These are phyloP conservation scores for Thecophora atra DNA, from an alignment of 2,888 invertebrate genomes.

Conservation along the genomic window DNA sequence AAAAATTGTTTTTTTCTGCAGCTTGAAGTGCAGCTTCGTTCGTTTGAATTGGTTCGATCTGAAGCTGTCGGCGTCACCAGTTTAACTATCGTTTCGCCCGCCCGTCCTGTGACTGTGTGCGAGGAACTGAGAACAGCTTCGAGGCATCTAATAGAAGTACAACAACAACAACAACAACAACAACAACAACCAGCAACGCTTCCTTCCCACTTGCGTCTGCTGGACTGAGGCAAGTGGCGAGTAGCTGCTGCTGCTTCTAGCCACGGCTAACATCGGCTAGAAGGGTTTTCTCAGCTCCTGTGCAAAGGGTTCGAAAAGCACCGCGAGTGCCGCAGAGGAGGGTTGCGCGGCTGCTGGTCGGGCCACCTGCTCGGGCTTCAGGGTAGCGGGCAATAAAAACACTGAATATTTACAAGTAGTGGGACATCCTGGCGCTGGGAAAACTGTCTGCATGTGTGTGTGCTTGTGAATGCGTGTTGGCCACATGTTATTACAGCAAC, in stretches of 20 bases:
- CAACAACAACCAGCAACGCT: not conserved
- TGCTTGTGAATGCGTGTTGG: conserved; percentile 1
- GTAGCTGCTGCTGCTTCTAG: not conserved
- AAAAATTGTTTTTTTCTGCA: too few species aligned
- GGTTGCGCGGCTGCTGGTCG: not conserved
- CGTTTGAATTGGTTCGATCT: conserved; percentile 19
- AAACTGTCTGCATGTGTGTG: conserved; percentile 10
- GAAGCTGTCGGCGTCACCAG: conserved; percentile 32
- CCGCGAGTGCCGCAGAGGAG: too few species aligned
- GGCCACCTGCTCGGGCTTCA: not conserved
- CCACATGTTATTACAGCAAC: not conserved
- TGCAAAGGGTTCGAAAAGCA: too few species aligned
- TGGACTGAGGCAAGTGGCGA: conserved; percentile 25
- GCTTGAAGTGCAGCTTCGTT: too few species aligned
- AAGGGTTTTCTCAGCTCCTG: not conserved
- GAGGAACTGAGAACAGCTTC: conserved; percentile 2
- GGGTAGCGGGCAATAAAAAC: conserved; percentile 13
- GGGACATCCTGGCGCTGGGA: conserved; percentile 5
- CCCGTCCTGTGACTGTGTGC: not conserved
- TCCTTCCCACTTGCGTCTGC: conserved; percentile 26
- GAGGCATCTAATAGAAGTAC: conserved; percentile 17
- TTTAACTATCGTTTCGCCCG: conserved; percentile 24
- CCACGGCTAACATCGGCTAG: conserved; percentile 24
- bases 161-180: not conserved
- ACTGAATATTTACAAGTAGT: conserved; percentile 28